A percentile compares a stretch with the other conserved stretches of the same genome.
phyloP scores from a whole-genome alignment of 2,113 vertebrate species.

The Macrotus californicus region DNA sequence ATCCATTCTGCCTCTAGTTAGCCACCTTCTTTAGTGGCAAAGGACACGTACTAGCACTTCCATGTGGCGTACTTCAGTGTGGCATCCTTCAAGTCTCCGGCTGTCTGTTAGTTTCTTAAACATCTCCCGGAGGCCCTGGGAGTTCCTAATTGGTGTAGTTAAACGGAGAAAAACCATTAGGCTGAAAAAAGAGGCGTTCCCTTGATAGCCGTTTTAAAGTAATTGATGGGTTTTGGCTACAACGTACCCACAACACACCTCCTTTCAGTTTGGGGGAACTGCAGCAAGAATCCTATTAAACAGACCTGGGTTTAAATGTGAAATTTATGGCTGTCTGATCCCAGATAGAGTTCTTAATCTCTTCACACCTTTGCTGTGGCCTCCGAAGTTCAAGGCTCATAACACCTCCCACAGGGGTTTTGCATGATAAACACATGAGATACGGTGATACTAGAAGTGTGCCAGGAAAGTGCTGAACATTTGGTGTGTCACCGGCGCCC shows the following conservation, averaged over 20 bases:
- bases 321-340: neutral
- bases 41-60: neutral
- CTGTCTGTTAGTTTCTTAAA: constrained; percentile 23
- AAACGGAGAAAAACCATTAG: constrained; percentile 4
- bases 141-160: constrained; percentile 3
- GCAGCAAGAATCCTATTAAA: neutral
- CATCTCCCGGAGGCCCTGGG: neutral
- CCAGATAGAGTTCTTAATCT: neutral
- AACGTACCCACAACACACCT: neutral
- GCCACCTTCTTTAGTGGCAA: neutral
- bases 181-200: neutral
- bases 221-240: neutral
- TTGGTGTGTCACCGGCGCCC: neutral
- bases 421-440: neutral
- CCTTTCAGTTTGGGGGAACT: neutral
- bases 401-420: neutral
- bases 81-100: neutral
- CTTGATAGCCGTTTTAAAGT: neutral
- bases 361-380: neutral
- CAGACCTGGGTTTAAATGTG: neutral
- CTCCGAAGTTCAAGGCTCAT: neutral
- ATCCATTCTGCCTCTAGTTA: neutral
- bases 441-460: neutral
- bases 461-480: neutral
- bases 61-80: neutral